These are phyloP conservation scores for Glyphotaelius pellucidus DNA, from an alignment of 2,888 invertebrate genomes.

Conservation along the genomic window DNA sequence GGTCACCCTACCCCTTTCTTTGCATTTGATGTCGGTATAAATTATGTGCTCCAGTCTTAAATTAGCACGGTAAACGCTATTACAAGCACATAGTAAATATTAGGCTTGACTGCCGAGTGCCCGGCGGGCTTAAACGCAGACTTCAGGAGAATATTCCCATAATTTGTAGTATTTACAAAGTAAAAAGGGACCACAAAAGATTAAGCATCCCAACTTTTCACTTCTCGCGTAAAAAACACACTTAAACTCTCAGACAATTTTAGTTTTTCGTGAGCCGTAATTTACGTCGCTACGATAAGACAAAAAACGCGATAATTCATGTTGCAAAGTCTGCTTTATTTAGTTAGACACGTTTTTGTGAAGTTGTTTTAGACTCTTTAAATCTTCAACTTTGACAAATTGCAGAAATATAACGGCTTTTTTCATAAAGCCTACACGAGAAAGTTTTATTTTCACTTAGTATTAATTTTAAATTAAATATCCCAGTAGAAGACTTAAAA, in stretches of 20 bases:
- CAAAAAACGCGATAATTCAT: not conserved
- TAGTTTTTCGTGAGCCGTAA: not conserved
- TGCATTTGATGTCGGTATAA: not conserved
- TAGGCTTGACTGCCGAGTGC: not conserved
- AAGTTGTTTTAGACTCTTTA: not conserved
- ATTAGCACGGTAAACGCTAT: not conserved
- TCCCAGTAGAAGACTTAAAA: too few species aligned
- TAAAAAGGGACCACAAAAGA: constrained; percentile 19
- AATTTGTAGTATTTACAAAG: constrained; percentile 22
- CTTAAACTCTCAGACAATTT: constrained; percentile 14
- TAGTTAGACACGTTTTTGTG: not conserved
- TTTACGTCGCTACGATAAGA: not conserved
- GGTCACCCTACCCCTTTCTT: not conserved
- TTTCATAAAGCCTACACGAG: not conserved
- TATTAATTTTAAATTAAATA: too few species aligned
- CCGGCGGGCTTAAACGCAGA: not conserved
- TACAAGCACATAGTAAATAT: constrained; percentile 24
- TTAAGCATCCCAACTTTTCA: constrained; percentile 21
- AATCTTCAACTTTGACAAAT: not conserved
- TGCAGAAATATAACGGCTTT: not conserved
- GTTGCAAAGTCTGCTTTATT: not conserved
- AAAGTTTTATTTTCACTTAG: not conserved
- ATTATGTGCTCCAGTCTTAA: too few species aligned
- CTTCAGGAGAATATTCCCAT: not conserved
- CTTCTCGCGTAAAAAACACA: not conserved